phyloP scores from a whole-genome alignment of 2,888 invertebrate genomes.

The Drosophila helvetica region DNA sequence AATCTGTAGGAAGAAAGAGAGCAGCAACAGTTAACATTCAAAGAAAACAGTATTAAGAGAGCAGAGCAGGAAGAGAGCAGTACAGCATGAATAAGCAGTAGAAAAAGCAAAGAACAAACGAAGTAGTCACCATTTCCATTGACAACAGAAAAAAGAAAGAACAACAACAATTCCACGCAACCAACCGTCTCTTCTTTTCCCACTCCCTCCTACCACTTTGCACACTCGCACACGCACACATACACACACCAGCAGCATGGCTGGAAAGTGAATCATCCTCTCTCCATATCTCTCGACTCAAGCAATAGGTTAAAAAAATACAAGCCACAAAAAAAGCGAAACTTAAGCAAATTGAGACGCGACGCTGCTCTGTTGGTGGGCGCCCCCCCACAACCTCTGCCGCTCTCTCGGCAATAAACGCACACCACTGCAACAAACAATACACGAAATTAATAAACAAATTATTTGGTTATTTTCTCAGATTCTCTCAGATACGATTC shows the following conservation, averaged over 20 bases:
- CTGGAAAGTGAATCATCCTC: constrained; percentile 32
- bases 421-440: not conserved
- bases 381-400: not conserved
- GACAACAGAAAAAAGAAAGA: not conserved
- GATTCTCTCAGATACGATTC: not conserved
- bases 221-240: constrained; percentile 7
- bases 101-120: not conserved
- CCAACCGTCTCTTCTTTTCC: not conserved
- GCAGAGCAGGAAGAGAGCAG: not conserved
- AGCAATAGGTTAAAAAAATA: constrained; percentile 22
- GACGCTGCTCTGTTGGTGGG: constrained; percentile 23
- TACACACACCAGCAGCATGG: constrained; percentile 6
- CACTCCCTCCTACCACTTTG: constrained; percentile 4
- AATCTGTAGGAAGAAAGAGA: not conserved
- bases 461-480: constrained; percentile 25
- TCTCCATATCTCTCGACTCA: constrained; percentile 18
- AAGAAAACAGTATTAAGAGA: not conserved
- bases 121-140: not conserved
- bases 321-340: constrained; percentile 34
- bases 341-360: constrained; percentile 17
- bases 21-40: not conserved
- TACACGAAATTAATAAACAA: constrained; percentile 42
- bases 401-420: too few relatives aligned
- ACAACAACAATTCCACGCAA: constrained; percentile 7
- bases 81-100: not conserved